These are phyloP conservation scores for Moxostoma hubbsi DNA, from an alignment of 2,797 vertebrate species.

Conservation along the genomic window DNA sequence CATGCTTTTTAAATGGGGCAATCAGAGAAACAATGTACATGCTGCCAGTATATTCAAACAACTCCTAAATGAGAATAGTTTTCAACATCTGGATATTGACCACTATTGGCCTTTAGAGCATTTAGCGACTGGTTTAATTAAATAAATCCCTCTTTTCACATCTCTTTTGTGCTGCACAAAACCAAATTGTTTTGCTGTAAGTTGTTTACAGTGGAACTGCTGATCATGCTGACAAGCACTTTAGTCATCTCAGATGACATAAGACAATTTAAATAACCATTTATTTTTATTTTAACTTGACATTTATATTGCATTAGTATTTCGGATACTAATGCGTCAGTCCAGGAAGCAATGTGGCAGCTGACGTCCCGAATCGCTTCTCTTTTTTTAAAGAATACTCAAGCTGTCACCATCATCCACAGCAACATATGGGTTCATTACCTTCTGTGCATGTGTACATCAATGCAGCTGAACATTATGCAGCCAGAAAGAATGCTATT, in stretches of 20 bases:
- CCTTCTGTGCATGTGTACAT: neutral
- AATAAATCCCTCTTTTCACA: conserved; percentile 62
- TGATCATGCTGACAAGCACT: neutral
- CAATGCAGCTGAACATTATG: neutral
- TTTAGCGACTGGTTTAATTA: conserved; percentile 62
- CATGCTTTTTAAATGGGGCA: conserved; percentile 64
- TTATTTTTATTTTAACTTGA: too few species aligned
- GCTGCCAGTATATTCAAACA: conserved; percentile 62
- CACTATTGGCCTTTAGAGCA: conserved; percentile 62
- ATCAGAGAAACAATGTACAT: conserved; percentile 53
- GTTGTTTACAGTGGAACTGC: conserved; percentile 7
- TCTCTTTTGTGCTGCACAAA: conserved; percentile 23
- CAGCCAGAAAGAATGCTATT: too few species aligned
- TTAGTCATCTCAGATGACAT: neutral
- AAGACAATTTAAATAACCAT: too few species aligned
- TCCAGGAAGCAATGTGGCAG: too few species aligned
- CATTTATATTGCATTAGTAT: too few species aligned
- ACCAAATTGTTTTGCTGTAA: conserved; percentile 32
- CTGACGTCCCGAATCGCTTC: too few species aligned
- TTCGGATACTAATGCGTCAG: too few species aligned
- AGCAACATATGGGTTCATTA: too few species aligned
- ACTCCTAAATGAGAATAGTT: conserved; percentile 54
- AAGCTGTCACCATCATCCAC: too few species aligned
- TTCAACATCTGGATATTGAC: conserved; percentile 63
- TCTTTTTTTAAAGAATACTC: neutral